Percentiles rank a stretch among this genome's conserved stretches.
Conservation (phyloP, 1,140 invertebrate genomes). For the Panagrolaimus sp. region DNA sequence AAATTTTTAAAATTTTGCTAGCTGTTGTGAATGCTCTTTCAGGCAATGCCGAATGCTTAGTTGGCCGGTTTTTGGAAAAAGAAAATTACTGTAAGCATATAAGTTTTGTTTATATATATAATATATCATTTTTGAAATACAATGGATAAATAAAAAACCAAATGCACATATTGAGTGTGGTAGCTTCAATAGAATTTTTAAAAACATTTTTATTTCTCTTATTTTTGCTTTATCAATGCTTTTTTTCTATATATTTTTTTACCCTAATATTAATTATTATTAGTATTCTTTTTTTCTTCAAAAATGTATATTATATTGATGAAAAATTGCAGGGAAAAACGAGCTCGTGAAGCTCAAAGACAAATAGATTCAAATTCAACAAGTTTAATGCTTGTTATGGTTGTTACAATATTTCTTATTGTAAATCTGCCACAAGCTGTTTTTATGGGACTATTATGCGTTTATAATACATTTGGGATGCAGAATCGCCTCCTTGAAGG, state of each 20-base stretch:
- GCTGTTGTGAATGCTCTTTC: background rate
- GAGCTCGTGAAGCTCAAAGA: conserved; percentile 76
- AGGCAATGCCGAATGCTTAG: conserved; percentile 9
- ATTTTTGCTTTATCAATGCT: too few relatives aligned
- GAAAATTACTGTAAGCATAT: conserved; percentile 12
- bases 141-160: too few relatives aligned
- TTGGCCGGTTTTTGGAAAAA: conserved; percentile 21
- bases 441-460: conserved; percentile 76
- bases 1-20: too few relatives aligned
- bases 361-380: conserved; percentile 72
- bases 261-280: too few relatives aligned
- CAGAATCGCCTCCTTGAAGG: conserved; percentile 67
- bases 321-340: conserved; percentile 60
- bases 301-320: too few relatives aligned
- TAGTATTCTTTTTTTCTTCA: too few relatives aligned
- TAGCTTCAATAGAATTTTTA: too few relatives aligned
- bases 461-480: conserved; percentile 51
- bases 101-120: background rate
- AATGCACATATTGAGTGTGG: too few relatives aligned
- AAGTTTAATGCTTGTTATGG: conserved; percentile 86
- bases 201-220: too few relatives aligned
- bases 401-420: conserved; percentile 80
- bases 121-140: too few relatives aligned
- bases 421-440: conserved; percentile 85
- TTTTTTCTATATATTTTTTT: too few relatives aligned